Evolutionary conservation across 1,140 invertebrate species (phyloP).

Genomic region (Probaryconus sp.): DNA sequence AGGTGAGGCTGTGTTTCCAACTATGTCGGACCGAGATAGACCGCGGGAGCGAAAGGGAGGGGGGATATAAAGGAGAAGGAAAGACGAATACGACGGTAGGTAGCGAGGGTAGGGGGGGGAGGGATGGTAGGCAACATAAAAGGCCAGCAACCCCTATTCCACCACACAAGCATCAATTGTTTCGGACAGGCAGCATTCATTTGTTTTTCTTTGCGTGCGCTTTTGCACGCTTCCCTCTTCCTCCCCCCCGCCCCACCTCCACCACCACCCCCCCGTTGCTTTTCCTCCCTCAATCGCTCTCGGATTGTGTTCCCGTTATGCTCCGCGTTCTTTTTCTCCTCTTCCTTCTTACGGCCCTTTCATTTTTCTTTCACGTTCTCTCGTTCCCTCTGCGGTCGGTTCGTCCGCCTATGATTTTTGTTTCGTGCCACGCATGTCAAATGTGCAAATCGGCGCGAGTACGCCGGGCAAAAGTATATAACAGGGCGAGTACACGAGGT

Average conservation of each 20-base stretch:
- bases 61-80: conserved; percentile 2
- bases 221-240: conserved; percentile 61
- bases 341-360: conserved; percentile 32
- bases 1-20: no score
- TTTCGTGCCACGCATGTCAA: conserved; percentile 58
- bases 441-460: conserved; percentile 17
- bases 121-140: conserved; percentile 63
- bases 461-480: no score
- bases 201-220: conserved; percentile 71
- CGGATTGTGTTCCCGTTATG: conserved; percentile 5
- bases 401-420: conserved; percentile 45
- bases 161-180: conserved; percentile 72
- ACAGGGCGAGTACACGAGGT: conserved; percentile 30
- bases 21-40: no score
- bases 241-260: conserved; percentile 40
- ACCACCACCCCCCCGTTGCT: conserved; percentile 24
- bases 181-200: conserved; percentile 70
- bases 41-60: neutral
- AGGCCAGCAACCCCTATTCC: conserved; percentile 69
- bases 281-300: conserved; percentile 18
- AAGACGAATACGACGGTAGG: conserved; percentile 21
- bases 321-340: conserved; percentile 5
- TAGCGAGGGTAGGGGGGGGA: conserved; percentile 5
- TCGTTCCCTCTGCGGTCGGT: no score
- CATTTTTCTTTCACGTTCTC: no score